A percentile compares a stretch with the other conserved stretches of the same genome.
phyloP scores from a whole-genome alignment of 2,797 vertebrate genomes.

The Chiloscyllium punctatum region DNA sequence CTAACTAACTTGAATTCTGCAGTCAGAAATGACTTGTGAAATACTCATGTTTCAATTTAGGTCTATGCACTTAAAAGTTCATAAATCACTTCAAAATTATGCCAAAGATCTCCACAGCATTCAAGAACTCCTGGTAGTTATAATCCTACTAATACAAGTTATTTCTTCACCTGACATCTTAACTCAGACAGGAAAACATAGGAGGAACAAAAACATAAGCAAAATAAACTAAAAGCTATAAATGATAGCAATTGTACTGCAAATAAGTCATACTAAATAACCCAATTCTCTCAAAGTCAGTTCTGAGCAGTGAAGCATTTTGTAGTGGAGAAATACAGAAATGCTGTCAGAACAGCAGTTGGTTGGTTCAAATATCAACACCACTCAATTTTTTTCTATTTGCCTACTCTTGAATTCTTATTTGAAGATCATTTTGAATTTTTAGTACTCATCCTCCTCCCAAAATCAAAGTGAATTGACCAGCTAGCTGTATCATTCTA shows the following conservation, averaged over 20 bases:
- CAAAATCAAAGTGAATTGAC: background rate
- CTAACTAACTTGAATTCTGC: too few species aligned
- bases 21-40: too few species aligned
- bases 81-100: too few species aligned
- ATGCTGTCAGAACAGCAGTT: background rate
- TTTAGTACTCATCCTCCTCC: background rate
- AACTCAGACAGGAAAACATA: background rate
- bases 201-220: background rate
- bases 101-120: background rate
- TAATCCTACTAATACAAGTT: background rate
- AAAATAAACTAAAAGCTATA: background rate
- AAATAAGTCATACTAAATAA: background rate
- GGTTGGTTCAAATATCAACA: background rate
- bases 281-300: background rate
- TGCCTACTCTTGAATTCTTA: background rate
- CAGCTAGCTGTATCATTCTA: background rate
- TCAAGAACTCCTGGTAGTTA: background rate
- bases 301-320: background rate
- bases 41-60: too few species aligned
- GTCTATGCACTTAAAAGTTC: too few species aligned
- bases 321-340: background rate
- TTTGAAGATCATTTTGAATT: background rate
- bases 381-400: slow-evolving; percentile 1
- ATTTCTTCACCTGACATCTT: background rate
- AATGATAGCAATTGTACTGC: background rate